Evolutionary conservation across 2,797 vertebrate genomes (phyloP).

Genomic region (Tadarida brasiliensis): DNA sequence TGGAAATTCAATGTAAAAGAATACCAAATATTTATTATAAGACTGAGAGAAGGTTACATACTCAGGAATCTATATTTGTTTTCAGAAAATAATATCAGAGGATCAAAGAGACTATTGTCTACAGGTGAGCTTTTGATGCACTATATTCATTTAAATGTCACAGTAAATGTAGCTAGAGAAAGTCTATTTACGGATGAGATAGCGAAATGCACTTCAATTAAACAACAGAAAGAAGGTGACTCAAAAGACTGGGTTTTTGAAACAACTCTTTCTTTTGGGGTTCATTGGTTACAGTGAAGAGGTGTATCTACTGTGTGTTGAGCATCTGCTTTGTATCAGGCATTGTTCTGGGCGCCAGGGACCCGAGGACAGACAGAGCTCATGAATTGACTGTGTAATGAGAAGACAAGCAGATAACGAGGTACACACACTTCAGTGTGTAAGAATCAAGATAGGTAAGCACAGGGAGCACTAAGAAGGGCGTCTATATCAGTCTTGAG

Average conservation of each 20-base stretch:
- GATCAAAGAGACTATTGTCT: neutral
- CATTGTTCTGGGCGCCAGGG: neutral
- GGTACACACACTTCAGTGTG: neutral
- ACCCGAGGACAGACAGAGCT: neutral
- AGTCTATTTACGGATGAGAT: neutral
- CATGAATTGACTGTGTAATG: neutral
- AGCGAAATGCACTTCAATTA: neutral
- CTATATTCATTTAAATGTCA: neutral
- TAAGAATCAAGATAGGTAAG: neutral
- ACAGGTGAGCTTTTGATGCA: neutral
- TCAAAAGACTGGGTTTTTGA: neutral
- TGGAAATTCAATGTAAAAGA: neutral
- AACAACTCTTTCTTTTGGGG: neutral
- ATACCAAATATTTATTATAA: conserved; percentile 15
- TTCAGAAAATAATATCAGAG: neutral
- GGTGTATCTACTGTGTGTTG: neutral
- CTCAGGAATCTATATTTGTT: neutral
- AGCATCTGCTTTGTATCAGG: neutral
- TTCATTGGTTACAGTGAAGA: neutral
- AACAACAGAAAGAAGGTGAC: neutral
- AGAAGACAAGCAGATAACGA: neutral
- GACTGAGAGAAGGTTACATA: neutral
- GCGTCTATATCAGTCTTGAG: neutral
- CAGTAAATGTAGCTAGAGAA: neutral
- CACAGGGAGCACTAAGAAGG: neutral